Evolutionary conservation across 2,888 invertebrate species (phyloP), one percentile per base, ranked within the genome.

Genomic region (Harpalus rufipes): DNA sequence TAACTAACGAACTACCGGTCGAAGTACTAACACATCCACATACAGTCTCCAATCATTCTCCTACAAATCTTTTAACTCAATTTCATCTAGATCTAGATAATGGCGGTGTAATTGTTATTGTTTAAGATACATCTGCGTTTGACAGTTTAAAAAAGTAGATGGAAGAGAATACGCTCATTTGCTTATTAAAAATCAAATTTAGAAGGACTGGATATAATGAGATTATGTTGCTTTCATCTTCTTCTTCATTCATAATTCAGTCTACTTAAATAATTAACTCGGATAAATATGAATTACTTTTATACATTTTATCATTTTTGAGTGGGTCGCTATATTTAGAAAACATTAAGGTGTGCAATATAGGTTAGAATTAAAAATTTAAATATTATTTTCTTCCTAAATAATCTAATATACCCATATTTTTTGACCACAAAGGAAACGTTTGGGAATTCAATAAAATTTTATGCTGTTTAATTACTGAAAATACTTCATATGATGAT

Each of bases 1-100:
- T 78, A 78, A 78, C 78, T 78, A 78, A 78, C 78, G 78, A 78
- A 78, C 78, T 59, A 59, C 56, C 78, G 59, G 78, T 59, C 32
- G 56, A 58, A 21, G 58, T 16, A 32, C 44, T 58, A 18, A 56
- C 78, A 58, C 25, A 56, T 25, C 8, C 44, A 8, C 44, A 51
- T 12, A 8, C 14, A 32, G 12, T 41, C 6, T 44, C 32, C 32
- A 32, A 32, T 32, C 32, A 32, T 32, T 32, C 78, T 58, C 72
- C 12, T 51, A 18, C 44, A 74, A 74, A 74, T 44, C 44, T 44
- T 21, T 74, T 21, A 74, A 74, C 72, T 74, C 72, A 18, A 74
- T 74, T 74, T 44, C n/a, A 16, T 68, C 32, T 68, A 65, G 7
- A 25, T 65, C 44, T 7, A 51, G 44, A 51, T 51, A 51, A 51